Conservation (phyloP, 1,140 invertebrate genomes). For the Zaprionus nigranus region DNA sequence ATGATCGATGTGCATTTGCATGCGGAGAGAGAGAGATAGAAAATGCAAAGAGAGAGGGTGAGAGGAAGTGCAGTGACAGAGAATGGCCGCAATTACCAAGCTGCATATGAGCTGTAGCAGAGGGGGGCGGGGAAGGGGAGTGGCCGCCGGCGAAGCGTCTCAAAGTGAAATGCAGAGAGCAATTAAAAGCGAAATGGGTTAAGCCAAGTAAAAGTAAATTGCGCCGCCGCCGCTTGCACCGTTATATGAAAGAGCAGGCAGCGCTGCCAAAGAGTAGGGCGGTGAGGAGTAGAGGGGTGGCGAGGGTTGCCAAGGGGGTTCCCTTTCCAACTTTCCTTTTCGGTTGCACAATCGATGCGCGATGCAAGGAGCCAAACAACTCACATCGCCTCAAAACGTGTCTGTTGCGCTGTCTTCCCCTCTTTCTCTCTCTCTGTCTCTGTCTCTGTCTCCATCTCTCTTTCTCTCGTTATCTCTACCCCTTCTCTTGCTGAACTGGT, state of each 20-base stretch:
- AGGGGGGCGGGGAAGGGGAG: conserved; percentile 1
- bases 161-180: conserved; percentile 71
- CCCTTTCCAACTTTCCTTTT: conserved; percentile 78
- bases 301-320: background rate
- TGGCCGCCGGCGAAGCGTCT: conserved; percentile 44
- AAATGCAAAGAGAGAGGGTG: background rate
- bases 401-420: background rate
- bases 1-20: conserved; percentile 82
- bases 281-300: background rate
- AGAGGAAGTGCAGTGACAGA: conserved; percentile 3
- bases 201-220: conserved; percentile 76
- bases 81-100: conserved; percentile 67
- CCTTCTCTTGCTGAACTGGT: conserved; percentile 32
- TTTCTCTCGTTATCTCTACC: background rate
- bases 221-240: conserved; percentile 43
- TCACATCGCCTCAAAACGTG: conserved; percentile 13
- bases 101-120: conserved; percentile 30
- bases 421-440: background rate
- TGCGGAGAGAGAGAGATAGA: conserved; percentile 36
- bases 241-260: background rate
- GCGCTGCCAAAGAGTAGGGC: background rate
- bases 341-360: conserved; percentile 64
- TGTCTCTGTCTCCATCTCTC: background rate
- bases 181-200: conserved; percentile 80
- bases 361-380: conserved; percentile 31